Conservation (phyloP, 2,888 invertebrate genomes). For the Idaea dimidiata region DNA sequence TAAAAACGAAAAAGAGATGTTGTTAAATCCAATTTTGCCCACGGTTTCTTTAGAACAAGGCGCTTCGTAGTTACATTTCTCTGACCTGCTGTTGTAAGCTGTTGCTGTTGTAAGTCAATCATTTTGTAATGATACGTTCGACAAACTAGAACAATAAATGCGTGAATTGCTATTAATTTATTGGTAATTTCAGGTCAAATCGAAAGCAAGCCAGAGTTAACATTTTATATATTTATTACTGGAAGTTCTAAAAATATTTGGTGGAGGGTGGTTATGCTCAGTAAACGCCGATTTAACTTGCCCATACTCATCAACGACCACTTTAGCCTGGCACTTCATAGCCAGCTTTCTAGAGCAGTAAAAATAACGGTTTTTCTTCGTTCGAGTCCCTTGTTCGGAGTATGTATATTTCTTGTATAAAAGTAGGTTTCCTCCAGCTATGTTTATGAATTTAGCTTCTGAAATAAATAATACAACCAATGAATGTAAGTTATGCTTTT, state of each 20-base stretch:
- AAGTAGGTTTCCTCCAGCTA: constrained; percentile 5
- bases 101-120: too few species aligned
- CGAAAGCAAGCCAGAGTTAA: background rate
- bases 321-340: constrained; percentile 32
- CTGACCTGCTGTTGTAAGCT: too few species aligned
- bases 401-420: constrained; percentile 11
- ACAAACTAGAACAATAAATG: too few species aligned
- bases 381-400: constrained; percentile 8
- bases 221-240: background rate
- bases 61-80: too few species aligned
- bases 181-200: too few species aligned
- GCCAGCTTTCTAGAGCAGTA: constrained; percentile 33
- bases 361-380: constrained; percentile 27
- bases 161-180: too few species aligned
- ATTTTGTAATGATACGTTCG: too few species aligned
- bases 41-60: too few species aligned
- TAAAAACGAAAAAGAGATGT: too few species aligned
- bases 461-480: constrained; percentile 5
- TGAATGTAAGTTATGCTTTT: too few species aligned
- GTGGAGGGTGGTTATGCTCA: constrained; percentile 16
- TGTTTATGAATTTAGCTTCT: constrained; percentile 21
- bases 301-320: constrained; percentile 29
- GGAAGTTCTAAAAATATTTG: constrained; percentile 8
- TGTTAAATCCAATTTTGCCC: too few species aligned
- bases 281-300: constrained; percentile 7